These are phyloP conservation scores for Lagodon rhomboides DNA, from an alignment of 2,797 vertebrate species.

Conservation along the genomic window DNA sequence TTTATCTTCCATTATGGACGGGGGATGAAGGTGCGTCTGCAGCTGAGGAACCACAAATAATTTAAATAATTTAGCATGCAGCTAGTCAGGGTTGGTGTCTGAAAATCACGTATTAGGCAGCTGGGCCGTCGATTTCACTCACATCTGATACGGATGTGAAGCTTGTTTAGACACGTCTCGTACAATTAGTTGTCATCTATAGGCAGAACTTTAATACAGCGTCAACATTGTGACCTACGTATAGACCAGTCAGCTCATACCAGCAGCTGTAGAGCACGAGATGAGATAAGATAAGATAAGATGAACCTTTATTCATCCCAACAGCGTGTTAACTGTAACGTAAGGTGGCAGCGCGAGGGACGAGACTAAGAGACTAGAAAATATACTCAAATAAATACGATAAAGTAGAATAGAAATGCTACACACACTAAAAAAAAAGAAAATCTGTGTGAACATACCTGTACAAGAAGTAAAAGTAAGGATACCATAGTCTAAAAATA, in stretches of 20 bases:
- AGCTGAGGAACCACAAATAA: slow-evolving; percentile 60
- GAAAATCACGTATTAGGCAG: slow-evolving; percentile 14
- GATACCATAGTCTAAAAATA: no score
- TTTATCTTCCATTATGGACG: slow-evolving; percentile 68
- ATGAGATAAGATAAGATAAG: no score
- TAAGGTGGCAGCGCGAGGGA: no score
- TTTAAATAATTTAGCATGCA: slow-evolving; percentile 69
- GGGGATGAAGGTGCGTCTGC: slow-evolving; percentile 57
- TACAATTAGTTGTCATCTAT: neutral
- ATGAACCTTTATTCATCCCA: no score
- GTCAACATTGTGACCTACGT: neutral
- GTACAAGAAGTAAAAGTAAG: no score
- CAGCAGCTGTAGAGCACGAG: neutral
- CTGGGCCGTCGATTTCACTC: slow-evolving; percentile 30
- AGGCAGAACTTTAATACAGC: neutral
- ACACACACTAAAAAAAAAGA: no score
- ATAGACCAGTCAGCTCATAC: neutral
- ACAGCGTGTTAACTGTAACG: no score
- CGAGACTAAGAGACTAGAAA: no score
- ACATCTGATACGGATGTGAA: slow-evolving; percentile 14
- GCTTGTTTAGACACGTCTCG: neutral
- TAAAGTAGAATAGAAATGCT: no score
- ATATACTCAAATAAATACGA: no score
- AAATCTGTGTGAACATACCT: no score
- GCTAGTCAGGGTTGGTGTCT: slow-evolving; percentile 34